Evolutionary conservation across 2,113 vertebrate genomes (phyloP).

Genomic region (Ptyas mucosa): DNA sequence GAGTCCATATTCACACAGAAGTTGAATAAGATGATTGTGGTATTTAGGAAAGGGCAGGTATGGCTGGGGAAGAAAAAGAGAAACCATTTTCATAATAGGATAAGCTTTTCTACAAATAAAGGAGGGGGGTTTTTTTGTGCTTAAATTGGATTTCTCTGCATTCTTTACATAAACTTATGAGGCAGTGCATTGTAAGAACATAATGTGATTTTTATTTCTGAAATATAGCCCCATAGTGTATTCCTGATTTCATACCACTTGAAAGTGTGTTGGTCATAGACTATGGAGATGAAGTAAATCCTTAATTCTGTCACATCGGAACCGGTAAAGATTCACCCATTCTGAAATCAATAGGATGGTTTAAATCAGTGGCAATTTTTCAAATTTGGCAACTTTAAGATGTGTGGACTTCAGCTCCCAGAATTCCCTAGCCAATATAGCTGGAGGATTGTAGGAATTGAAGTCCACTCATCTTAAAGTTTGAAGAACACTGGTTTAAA

Average conservation of each 20-base stretch:
- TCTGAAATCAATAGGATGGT: neutral
- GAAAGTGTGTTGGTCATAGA: neutral
- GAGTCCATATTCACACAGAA: constrained; percentile 11
- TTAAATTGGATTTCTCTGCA: constrained; percentile 12
- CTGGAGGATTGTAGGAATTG: neutral
- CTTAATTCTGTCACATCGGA: neutral
- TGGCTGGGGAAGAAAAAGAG: constrained; percentile 8
- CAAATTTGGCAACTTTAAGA: neutral
- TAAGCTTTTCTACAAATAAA: constrained; percentile 42
- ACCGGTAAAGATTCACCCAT: neutral
- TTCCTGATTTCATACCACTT: neutral
- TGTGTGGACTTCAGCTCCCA: neutral
- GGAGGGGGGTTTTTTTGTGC: constrained; percentile 20
- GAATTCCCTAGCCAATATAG: neutral
- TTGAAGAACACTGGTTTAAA: neutral
- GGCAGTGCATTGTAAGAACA: neutral
- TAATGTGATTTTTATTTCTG: neutral
- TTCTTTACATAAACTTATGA: constrained; percentile 16
- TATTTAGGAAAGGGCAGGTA: neutral
- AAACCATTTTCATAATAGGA: constrained; percentile 22
- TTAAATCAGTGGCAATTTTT: neutral
- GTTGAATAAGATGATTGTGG: constrained; percentile 28
- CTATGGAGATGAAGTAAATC: neutral
- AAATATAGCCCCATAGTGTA: neutral
- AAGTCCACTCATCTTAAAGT: neutral